These are phyloP conservation scores for Amphiura filiformis DNA, from an alignment of 35 echinoderm and acorn worm species.

Conservation along the genomic window DNA sequence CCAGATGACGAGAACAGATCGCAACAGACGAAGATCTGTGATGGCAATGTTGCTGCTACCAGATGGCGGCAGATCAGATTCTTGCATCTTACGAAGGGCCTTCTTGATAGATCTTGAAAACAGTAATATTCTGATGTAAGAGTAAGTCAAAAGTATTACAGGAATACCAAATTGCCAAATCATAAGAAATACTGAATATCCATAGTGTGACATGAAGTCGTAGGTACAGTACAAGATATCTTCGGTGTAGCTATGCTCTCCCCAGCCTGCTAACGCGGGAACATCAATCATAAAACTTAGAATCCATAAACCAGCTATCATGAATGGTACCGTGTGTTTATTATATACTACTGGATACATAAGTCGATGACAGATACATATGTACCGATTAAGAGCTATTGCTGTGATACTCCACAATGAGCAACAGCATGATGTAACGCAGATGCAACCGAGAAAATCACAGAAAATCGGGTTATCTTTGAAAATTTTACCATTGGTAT, in stretches of 20 bases:
- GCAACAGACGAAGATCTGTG: slow-evolving; percentile 55
- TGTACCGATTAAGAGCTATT: too few relatives aligned
- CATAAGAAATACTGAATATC: slow-evolving; percentile 70
- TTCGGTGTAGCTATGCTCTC: slow-evolving; percentile 55
- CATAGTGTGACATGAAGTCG: slow-evolving; percentile 57
- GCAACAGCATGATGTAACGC: slow-evolving; percentile 75
- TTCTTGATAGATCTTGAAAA: slow-evolving; percentile 12
- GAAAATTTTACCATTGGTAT: slow-evolving; percentile 60
- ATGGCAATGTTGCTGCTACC: neutral
- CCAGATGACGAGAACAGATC: slow-evolving; percentile 50
- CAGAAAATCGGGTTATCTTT: slow-evolving; percentile 50
- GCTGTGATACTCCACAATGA: slow-evolving; percentile 79
- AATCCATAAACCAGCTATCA: slow-evolving; percentile 52
- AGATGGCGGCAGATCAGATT: neutral
- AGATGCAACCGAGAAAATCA: slow-evolving; percentile 72
- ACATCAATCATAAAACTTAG: slow-evolving; percentile 71
- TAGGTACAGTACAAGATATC: slow-evolving; percentile 66
- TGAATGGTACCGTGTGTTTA: slow-evolving; percentile 40
- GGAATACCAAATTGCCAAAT: slow-evolving; percentile 55
- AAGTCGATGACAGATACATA: too few relatives aligned
- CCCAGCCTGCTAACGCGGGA: slow-evolving; percentile 69
- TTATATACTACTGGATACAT: slow-evolving; percentile 65
- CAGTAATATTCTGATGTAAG: slow-evolving; percentile 55
- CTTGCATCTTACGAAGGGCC: neutral
- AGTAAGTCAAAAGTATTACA: slow-evolving; percentile 35